Base-by-base conservation (phyloP, 2,888 invertebrate species). In the Alentia gelatinosa region DNA sequence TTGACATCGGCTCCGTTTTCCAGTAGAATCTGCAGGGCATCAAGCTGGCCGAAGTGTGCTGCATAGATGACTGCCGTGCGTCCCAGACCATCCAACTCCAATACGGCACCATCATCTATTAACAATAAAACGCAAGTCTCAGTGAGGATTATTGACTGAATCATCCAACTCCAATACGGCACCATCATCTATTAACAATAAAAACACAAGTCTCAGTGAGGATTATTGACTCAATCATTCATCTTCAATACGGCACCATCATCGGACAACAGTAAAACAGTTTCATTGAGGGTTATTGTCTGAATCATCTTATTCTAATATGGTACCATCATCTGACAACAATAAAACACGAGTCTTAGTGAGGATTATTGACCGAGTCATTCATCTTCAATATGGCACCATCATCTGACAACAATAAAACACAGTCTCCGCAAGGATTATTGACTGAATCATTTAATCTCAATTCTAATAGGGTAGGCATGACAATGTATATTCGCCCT, bases 61-160 rank as follows among this genome's bases (percentile, higher is more conserved):
- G 96, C 95, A 91, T 96, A 96, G 90, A 95, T 94, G 5, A 96
- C 91, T 9, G 95, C 94, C 40, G 95, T 95, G 26, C 96, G 91
- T 0, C 96, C 96, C 5, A 95, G 91, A 0, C 94, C 94, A 93
- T 96, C 96, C 89, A 93, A 92, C 42, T 95, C 94, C 91, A 95
- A 94, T 5, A 86, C 86, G 4, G 86, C 86, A 1, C 47, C 86
- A 26, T 86, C 86, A 86, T 86, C 86, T 86, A 30, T 26, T 47
- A 86, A 23, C 5, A 37, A 74, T 26, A 74, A 12, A 74, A 3
- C n/a, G n/a, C n/a, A n/a, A n/a, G n/a, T n/a, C n/a, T n/a, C n/a
- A n/a, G n/a, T n/a, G n/a, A n/a, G n/a, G n/a, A n/a, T n/a, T n/a
- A n/a, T n/a, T n/a, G n/a, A n/a, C n/a, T n/a, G n/a, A n/a, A 0